phyloP scores from a whole-genome alignment of 2,113 vertebrate species.

The Apodemus speciosus region DNA sequence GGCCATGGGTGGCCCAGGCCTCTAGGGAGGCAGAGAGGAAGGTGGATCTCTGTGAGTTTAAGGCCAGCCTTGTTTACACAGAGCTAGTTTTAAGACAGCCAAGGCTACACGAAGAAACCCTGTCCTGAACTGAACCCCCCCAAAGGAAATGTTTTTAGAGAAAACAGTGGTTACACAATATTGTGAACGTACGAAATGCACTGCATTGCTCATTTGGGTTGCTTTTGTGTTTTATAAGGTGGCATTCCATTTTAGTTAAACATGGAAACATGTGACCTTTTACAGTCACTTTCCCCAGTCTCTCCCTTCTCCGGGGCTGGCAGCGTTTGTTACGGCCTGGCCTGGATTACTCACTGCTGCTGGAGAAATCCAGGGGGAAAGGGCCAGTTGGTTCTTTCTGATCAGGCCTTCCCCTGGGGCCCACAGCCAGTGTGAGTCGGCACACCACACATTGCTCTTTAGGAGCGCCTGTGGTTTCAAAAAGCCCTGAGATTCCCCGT shows the following conservation, averaged over 20 bases:
- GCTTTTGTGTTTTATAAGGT: neutral
- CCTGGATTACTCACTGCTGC: neutral
- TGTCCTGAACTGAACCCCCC: no score
- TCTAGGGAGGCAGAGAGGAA: neutral
- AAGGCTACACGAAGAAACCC: no score
- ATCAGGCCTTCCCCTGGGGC: neutral
- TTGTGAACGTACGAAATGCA: neutral
- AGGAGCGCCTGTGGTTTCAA: neutral
- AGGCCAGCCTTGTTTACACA: neutral
- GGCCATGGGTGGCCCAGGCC: neutral
- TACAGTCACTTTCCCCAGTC: neutral
- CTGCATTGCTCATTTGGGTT: neutral
- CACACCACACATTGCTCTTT: neutral
- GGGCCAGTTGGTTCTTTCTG: neutral
- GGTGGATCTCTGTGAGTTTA: neutral
- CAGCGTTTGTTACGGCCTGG: neutral
- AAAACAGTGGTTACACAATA: neutral
- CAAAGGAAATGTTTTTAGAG: neutral
- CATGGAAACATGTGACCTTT: neutral
- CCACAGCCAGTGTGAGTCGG: conserved; percentile 43
- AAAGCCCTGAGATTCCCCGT: neutral
- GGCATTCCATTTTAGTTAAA: neutral
- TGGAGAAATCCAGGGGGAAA: neutral
- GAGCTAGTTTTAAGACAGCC: neutral
- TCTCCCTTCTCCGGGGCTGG: neutral